phyloP scores from a whole-genome alignment of 2,113 vertebrate genomes.

The Solea senegalensis region DNA sequence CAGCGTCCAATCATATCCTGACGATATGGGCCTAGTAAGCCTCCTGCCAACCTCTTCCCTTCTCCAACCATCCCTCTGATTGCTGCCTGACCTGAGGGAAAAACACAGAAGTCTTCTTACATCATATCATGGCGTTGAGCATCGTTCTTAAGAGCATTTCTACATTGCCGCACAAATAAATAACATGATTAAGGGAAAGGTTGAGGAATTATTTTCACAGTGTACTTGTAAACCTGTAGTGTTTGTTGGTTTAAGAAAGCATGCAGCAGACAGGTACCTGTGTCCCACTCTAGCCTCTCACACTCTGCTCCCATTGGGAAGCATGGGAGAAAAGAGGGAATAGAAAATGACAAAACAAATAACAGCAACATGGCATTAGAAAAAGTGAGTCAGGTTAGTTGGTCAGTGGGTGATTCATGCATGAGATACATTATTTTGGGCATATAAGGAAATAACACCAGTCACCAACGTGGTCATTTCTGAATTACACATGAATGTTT shows the following conservation, averaged over 20 bases:
- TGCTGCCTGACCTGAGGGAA: constrained; percentile 90
- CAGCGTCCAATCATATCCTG: constrained; percentile 94
- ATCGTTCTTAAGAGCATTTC: no score
- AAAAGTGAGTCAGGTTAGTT: constrained; percentile 25
- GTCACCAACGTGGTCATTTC: constrained; percentile 14
- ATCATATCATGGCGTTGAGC: no score
- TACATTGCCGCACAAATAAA: no score
- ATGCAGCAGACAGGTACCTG: constrained; percentile 62
- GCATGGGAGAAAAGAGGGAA: constrained; percentile 63
- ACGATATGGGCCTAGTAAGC: constrained; percentile 92
- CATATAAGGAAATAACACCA: constrained; percentile 36
- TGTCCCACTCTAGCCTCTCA: constrained; percentile 71
- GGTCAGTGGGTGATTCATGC: constrained; percentile 38
- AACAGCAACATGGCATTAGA: constrained; percentile 5
- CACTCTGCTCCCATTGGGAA: constrained; percentile 72
- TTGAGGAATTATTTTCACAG: no score
- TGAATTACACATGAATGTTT: constrained; percentile 4
- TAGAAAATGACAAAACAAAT: constrained; percentile 41
- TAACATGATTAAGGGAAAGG: no score
- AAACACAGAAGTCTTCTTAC: neutral
- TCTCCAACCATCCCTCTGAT: constrained; percentile 96
- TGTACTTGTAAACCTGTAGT: constrained; percentile 1
- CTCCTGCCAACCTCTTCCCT: constrained; percentile 90
- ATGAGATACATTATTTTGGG: constrained; percentile 11
- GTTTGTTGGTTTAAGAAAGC: constrained; percentile 8